Evolutionary conservation across 1,140 invertebrate genomes (phyloP).

Genomic region (Drosophila leontia): DNA sequence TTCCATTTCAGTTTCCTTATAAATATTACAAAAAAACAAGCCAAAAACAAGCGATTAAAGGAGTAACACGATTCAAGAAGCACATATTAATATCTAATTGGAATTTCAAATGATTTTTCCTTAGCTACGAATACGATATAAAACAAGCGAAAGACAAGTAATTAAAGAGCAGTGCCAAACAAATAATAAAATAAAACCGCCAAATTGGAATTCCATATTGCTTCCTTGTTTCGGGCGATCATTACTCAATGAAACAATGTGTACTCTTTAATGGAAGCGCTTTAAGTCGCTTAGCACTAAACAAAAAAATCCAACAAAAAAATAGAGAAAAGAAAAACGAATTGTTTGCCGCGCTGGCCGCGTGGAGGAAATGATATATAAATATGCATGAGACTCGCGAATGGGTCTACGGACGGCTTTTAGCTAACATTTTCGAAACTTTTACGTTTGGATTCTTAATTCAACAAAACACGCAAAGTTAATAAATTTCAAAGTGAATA

Average conservation of each 20-base stretch:
- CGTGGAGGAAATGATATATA: slow-evolving; percentile 42
- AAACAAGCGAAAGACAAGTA: slow-evolving; percentile 27
- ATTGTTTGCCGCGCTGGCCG: slow-evolving; percentile 11
- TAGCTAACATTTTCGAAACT: slow-evolving; percentile 75
- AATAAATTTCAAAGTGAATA: slow-evolving; percentile 83
- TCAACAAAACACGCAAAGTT: slow-evolving; percentile 80
- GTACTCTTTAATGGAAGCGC: slow-evolving; percentile 46
- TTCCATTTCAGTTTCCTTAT: slow-evolving; percentile 4
- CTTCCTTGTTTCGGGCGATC: slow-evolving; percentile 36
- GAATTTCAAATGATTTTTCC: slow-evolving; percentile 15
- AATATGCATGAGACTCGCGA: slow-evolving; percentile 62
- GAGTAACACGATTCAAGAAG: slow-evolving; percentile 9
- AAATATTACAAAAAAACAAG: slow-evolving; percentile 3
- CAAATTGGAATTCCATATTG: slow-evolving; percentile 13
- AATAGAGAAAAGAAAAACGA: slow-evolving; percentile 12
- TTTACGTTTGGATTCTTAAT: slow-evolving; percentile 79
- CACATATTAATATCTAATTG: not conserved
- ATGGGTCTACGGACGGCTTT: slow-evolving; percentile 59
- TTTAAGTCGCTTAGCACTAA: slow-evolving; percentile 42
- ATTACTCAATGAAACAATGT: slow-evolving; percentile 42
- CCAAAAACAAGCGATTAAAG: slow-evolving; percentile 13
- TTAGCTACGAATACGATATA: not conserved
- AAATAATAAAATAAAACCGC: slow-evolving; percentile 8
- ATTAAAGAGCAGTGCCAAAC: slow-evolving; percentile 4
- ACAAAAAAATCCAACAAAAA: not conserved